phyloP scores from a whole-genome alignment of 2,888 invertebrate species.

The Dicyrtomina minuta region DNA sequence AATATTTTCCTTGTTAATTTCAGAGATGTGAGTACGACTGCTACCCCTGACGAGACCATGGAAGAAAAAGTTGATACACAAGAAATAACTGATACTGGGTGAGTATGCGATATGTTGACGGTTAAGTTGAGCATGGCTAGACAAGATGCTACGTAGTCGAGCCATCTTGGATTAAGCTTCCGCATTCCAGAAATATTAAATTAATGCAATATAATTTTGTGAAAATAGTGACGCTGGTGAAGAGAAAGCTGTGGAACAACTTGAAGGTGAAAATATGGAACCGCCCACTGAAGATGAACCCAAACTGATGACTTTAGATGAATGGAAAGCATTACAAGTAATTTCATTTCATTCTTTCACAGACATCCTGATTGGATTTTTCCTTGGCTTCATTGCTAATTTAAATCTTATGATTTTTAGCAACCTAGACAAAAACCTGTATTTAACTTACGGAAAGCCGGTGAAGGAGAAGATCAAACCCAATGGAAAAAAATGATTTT shows the following conservation, averaged over 20 bases:
- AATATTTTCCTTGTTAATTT: background rate
- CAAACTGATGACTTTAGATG: constrained; percentile 75
- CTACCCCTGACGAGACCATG: constrained; percentile 40
- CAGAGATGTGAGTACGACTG: constrained; percentile 27
- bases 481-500: constrained; percentile 92
- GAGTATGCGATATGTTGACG: constrained; percentile 3
- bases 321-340: constrained; percentile 84
- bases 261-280: constrained; percentile 57
- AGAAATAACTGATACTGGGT: constrained; percentile 47
- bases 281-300: constrained; percentile 67
- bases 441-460: constrained; percentile 89
- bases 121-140: background rate
- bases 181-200: too few species aligned
- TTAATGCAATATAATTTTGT: too few species aligned
- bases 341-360: background rate
- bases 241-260: constrained; percentile 51
- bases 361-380: too few species aligned
- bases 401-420: constrained; percentile 22
- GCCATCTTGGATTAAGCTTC: too few species aligned
- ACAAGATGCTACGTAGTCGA: too few species aligned
- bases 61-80: constrained; percentile 43
- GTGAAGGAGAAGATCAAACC: constrained; percentile 85
- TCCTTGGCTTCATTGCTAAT: background rate
- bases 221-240: constrained; percentile 53
- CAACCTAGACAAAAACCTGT: constrained; percentile 77